Evolutionary conservation across 2,888 invertebrate genomes (phyloP).

Genomic region (Stenurella melanura): DNA sequence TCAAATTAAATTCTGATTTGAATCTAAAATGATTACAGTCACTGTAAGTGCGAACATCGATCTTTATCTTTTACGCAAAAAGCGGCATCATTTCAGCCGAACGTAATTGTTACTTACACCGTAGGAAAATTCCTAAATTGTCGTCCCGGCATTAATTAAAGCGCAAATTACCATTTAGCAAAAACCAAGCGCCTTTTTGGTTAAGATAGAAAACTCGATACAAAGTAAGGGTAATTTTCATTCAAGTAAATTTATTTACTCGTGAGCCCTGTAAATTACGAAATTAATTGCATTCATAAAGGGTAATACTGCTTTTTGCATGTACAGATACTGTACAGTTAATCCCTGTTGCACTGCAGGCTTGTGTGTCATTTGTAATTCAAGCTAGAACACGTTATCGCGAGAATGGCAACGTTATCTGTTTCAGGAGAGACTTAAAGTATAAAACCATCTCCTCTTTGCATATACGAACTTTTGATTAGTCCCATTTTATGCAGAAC

Average conservation of each 20-base stretch:
- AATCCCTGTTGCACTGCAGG: slow-evolving; percentile 30
- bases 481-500: slow-evolving; percentile 53
- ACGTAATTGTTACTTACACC: slow-evolving; percentile 27
- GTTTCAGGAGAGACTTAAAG: slow-evolving; percentile 38
- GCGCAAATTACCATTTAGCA: slow-evolving; percentile 40
- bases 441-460: slow-evolving; percentile 41
- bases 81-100: not conserved
- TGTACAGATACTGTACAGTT: slow-evolving; percentile 30
- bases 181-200: slow-evolving; percentile 27
- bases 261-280: slow-evolving; percentile 37
- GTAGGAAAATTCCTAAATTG: slow-evolving; percentile 26
- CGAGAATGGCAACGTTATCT: slow-evolving; percentile 40
- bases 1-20: slow-evolving; percentile 12
- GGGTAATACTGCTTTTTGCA: slow-evolving; percentile 41
- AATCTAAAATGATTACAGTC: not conserved
- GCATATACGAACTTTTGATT: slow-evolving; percentile 52
- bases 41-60: not conserved
- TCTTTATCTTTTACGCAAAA: not conserved
- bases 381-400: slow-evolving; percentile 27
- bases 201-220: slow-evolving; percentile 38
- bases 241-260: slow-evolving; percentile 45
- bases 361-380: slow-evolving; percentile 26
- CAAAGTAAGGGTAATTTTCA: slow-evolving; percentile 45
- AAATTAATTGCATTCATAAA: slow-evolving; percentile 43
- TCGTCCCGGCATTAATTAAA: slow-evolving; percentile 33